Conservation (phyloP, 2,888 invertebrate genomes). For the Agapostemon virescens region DNA sequence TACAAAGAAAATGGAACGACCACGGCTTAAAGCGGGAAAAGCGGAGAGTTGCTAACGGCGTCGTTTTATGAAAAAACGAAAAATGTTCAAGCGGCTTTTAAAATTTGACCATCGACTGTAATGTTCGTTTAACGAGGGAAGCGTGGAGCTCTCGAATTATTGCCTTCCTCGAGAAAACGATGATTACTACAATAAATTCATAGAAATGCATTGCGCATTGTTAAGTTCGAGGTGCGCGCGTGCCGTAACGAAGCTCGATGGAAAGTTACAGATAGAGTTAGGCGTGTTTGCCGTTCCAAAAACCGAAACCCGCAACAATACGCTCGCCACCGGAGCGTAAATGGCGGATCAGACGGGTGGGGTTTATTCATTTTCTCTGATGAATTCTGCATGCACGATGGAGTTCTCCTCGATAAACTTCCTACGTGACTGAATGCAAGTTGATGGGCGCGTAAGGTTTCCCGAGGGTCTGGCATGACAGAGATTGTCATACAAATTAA, state of each 20-base stretch:
- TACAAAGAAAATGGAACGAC: no score
- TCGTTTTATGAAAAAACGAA: no score
- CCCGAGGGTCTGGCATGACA: slow-evolving; percentile 51
- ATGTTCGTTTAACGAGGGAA: neutral
- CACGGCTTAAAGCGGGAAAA: no score
- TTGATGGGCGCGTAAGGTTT: slow-evolving; percentile 62
- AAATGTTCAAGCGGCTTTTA: neutral
- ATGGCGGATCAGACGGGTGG: slow-evolving; percentile 34
- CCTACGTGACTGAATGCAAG: slow-evolving; percentile 69
- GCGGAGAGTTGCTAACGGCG: no score
- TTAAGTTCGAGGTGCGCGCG: neutral
- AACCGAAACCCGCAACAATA: slow-evolving; percentile 14
- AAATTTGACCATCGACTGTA: neutral
- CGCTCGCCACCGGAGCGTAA: slow-evolving; percentile 2
- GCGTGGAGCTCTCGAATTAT: neutral
- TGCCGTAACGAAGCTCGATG: neutral
- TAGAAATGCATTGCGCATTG: neutral
- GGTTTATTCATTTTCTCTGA: slow-evolving; percentile 58
- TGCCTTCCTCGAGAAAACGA: neutral
- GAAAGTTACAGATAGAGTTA: neutral
- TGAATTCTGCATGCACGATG: slow-evolving; percentile 57
- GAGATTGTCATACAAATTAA: slow-evolving; percentile 72
- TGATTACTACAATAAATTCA: neutral
- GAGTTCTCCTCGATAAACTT: slow-evolving; percentile 61
- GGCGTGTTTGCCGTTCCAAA: neutral